Evolutionary conservation across 1,140 invertebrate genomes (phyloP).

Genomic region (Aethina tumida): DNA sequence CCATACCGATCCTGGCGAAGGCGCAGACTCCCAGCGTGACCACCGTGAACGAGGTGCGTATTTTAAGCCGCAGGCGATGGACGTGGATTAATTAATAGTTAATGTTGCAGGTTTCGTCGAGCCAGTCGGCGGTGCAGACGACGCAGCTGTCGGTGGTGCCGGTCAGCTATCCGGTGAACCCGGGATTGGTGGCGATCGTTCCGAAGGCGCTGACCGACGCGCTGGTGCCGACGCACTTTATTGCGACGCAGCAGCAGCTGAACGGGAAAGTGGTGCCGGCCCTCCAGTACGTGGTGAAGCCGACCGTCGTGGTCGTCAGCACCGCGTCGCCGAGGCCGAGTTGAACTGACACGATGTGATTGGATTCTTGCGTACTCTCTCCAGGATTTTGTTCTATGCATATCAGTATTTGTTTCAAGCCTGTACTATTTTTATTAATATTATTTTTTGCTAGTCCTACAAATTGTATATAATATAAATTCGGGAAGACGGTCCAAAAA

Average conservation of each 20-base stretch:
- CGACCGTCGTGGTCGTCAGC: constrained; percentile 32
- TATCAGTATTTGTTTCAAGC: too few species aligned
- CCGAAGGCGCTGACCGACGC: constrained; percentile 30
- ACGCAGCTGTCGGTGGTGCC: constrained; percentile 29
- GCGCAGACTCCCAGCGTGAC: constrained; percentile 16
- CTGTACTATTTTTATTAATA: too few species aligned
- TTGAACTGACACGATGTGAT: too few species aligned
- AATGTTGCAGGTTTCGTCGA: constrained; percentile 20
- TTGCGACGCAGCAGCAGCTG: constrained; percentile 27
- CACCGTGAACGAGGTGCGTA: constrained; percentile 24
- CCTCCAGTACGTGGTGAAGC: constrained; percentile 34
- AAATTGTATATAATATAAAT: too few species aligned
- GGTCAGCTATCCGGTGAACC: constrained; percentile 28
- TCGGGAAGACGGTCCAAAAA: too few species aligned
- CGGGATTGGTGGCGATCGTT: constrained; percentile 27
- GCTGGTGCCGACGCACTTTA: constrained; percentile 29
- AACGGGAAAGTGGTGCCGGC: constrained; percentile 31
- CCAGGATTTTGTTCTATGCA: too few species aligned
- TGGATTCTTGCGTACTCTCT: too few species aligned
- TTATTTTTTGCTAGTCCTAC: too few species aligned
- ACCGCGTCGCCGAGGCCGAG: constrained; percentile 29
- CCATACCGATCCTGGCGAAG: constrained; percentile 24
- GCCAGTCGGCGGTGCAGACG: constrained; percentile 26
- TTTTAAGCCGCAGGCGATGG: too few species aligned
- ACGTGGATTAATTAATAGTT: background rate